Evolutionary conservation across 2,113 vertebrate species (phyloP), one percentile per base, ranked within the genome.

Genomic region (Columba livia): DNA sequence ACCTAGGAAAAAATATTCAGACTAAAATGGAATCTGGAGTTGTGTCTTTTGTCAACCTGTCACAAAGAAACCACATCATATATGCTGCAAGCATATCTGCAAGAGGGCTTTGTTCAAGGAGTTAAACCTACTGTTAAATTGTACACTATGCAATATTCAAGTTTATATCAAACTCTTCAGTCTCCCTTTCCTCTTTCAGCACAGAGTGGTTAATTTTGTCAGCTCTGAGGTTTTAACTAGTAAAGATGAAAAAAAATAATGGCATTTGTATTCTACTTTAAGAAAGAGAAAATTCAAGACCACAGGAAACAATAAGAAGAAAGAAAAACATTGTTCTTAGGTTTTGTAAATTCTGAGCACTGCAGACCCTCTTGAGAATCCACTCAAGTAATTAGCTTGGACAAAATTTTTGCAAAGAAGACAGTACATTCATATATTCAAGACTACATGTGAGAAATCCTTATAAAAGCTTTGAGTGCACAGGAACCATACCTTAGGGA

Each of bases 401-500:
- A 89, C 31, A 89, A 53, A 47, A 78, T n/a, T 88, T 69, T 50
- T 62, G 82, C n/a, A 25, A 48, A 61, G 40, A 44, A 66, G 15
- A 54, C 11, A n/a, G 12, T 19, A 44, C 21, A 53, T 65, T 67
- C 10, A 58, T 21, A 40, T 47, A 83, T 29, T 32, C 75, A 74
- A 19, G 18, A 70, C 17, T 51, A 58, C 14, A 36, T 2, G 10
- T 32, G 16, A 92, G 18, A 84, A 93, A 78, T 48, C 71, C 25
- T 90, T 81, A 66, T 38, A 87, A 85, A 85, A 93, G 44, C 38
- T 94, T 79, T 51, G 5, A 69, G 16, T 28, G 26, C 72, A 61
- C 38, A 78, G 57, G 83, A 81, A 54, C 53, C 92, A 95, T 98
- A 99, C 99, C 99, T 99, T 99, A 89, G 99, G 99, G 96, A 99